Evolutionary conservation across 2,113 vertebrate species (phyloP).

Genomic region (Gasterosteus aculeatus): DNA sequence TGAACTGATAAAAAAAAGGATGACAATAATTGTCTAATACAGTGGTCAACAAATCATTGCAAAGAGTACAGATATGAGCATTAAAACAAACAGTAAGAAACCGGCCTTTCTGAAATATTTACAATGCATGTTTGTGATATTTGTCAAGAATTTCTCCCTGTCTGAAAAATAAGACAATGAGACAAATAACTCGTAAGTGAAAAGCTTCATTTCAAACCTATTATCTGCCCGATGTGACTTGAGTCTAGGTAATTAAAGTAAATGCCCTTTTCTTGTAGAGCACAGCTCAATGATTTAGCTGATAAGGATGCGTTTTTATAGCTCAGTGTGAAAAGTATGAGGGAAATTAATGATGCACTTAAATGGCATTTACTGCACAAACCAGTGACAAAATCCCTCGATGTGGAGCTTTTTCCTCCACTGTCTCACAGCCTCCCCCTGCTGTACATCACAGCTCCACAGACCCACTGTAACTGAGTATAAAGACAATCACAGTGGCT

Average conservation of each 20-base stretch:
- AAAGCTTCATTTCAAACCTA: no score
- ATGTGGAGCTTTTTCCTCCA: not conserved
- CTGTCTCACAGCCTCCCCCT: not conserved
- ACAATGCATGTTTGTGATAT: no score
- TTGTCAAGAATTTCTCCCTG: no score
- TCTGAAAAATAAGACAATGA: no score
- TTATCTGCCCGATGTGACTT: no score
- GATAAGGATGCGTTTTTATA: not conserved
- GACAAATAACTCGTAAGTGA: no score
- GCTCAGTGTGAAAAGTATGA: not conserved
- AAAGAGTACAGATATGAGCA: not conserved
- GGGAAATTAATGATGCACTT: not conserved
- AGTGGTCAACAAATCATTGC: not conserved
- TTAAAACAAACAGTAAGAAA: no score
- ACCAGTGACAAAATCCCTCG: not conserved
- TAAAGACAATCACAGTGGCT: constrained; percentile 47
- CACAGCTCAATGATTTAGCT: constrained; percentile 7
- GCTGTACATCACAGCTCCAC: not conserved
- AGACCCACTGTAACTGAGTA: constrained; percentile 44
- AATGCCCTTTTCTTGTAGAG: not conserved
- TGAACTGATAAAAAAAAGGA: no score
- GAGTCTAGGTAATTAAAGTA: not conserved
- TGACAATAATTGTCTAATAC: not conserved
- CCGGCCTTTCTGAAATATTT: no score
- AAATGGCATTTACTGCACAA: constrained; percentile 12